phyloP scores from a whole-genome alignment of 2,888 invertebrate genomes.

The Tipula lateralis region DNA sequence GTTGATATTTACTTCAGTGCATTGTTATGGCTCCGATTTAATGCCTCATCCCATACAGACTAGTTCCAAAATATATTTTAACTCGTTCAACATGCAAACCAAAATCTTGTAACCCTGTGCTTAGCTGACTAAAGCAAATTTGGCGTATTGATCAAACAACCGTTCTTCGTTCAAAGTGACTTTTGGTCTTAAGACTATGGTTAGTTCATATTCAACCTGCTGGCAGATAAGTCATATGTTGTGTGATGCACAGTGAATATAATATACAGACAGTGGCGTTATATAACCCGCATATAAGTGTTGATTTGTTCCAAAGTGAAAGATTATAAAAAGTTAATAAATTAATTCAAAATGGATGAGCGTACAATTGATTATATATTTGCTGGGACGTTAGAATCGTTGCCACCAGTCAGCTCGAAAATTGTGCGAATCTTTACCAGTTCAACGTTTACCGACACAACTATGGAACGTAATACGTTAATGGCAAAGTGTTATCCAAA shows the following conservation, averaged over 20 bases:
- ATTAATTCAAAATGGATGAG: constrained; percentile 68
- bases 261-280: neutral
- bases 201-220: neutral
- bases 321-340: neutral
- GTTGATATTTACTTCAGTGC: neutral
- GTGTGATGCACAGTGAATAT: neutral
- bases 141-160: neutral
- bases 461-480: constrained; percentile 92
- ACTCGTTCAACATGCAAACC: neutral
- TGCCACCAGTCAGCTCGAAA: constrained; percentile 95
- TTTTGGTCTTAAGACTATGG: neutral
- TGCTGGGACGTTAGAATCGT: constrained; percentile 75
- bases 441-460: constrained; percentile 97
- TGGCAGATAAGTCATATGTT: neutral
- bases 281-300: neutral
- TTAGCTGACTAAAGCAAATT: neutral
- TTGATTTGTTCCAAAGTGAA: neutral
- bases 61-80: neutral
- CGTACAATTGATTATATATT: constrained; percentile 86
- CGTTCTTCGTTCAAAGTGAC: neutral
- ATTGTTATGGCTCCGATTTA: neutral
- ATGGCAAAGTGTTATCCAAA: constrained; percentile 98
- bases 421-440: constrained; percentile 97
- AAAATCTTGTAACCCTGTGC: neutral
- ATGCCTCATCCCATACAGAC: neutral